Percentiles rank a stretch among this genome's conserved stretches.
Conservation (phyloP, 2,113 vertebrate genomes). For the Burhinus oedicnemus region DNA sequence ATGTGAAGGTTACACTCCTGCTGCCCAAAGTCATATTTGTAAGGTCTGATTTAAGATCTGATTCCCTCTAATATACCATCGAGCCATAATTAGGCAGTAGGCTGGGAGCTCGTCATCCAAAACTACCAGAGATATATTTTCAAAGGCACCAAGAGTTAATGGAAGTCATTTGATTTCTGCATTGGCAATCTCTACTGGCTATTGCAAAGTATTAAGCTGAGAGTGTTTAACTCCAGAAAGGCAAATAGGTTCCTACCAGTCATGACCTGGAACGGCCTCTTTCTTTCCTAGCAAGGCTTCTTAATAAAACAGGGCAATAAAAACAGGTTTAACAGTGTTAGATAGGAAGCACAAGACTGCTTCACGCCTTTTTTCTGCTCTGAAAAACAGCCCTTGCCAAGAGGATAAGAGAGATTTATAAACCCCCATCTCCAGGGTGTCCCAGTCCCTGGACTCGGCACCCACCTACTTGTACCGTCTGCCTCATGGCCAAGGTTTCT, state of each 20-base stretch:
- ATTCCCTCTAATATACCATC: not conserved
- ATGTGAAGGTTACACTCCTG: not conserved
- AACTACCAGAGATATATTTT: not conserved
- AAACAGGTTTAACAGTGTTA: not conserved
- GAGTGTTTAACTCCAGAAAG: not conserved
- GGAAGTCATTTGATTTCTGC: not conserved
- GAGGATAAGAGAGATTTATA: not conserved
- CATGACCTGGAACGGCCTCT: not conserved
- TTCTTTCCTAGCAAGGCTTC: not conserved
- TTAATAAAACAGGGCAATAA: not conserved
- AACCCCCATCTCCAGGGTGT: not conserved
- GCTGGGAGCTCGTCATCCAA: not conserved
- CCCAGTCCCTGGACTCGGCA: not conserved
- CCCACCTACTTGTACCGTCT: not conserved
- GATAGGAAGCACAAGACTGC: not conserved
- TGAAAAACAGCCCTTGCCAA: not conserved
- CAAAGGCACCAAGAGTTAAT: conserved; percentile 15
- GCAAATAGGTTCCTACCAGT: not conserved
- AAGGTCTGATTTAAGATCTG: not conserved
- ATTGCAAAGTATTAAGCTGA: not conserved
- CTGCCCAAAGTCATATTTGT: not conserved
- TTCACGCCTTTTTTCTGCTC: not conserved
- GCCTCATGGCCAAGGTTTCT: not conserved
- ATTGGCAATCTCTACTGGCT: not conserved
- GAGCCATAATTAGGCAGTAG: not conserved